These are phyloP conservation scores for Pseudomugil tenellus DNA, from an alignment of 2,797 vertebrate genomes.

Conservation along the genomic window DNA sequence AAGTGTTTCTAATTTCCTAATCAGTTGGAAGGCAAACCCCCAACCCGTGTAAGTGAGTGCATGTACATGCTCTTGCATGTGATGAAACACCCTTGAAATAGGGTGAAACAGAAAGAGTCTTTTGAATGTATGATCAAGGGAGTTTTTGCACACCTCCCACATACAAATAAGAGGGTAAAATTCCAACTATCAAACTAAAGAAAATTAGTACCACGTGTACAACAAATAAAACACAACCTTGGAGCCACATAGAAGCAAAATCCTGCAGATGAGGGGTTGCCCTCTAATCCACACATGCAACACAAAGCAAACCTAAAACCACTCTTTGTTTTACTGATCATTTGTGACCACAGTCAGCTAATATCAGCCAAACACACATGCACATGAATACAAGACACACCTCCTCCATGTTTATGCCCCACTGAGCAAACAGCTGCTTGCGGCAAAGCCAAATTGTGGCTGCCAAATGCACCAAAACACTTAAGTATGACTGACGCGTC, in stretches of 20 bases:
- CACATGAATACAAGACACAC: constrained; percentile 38
- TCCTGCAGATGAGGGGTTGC: constrained; percentile 39
- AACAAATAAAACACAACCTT: constrained; percentile 14
- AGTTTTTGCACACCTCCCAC: constrained; percentile 51
- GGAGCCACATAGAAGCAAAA: constrained; percentile 30
- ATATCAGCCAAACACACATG: constrained; percentile 31
- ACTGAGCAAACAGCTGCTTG: constrained; percentile 79
- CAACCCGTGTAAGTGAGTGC: neutral
- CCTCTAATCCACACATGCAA: constrained; percentile 7
- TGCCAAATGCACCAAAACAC: constrained; percentile 60
- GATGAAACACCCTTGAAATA: constrained; percentile 79
- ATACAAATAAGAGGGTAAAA: constrained; percentile 60
- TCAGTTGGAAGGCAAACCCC: constrained; percentile 62
- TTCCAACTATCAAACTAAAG: constrained; percentile 16
- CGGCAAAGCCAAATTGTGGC: constrained; percentile 56
- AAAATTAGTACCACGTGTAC: constrained; percentile 11
- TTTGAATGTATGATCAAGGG: constrained; percentile 76
- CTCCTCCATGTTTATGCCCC: constrained; percentile 53
- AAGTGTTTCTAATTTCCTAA: constrained; percentile 68
- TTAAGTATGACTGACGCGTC: constrained; percentile 41
- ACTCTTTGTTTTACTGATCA: constrained; percentile 38
- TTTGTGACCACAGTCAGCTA: constrained; percentile 45
- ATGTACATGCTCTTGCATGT: constrained; percentile 43
- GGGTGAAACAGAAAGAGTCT: constrained; percentile 68
- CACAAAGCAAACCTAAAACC: constrained; percentile 3